Base-by-base conservation (phyloP, 2,888 invertebrate species). In the Siphonodentalium dalli region DNA sequence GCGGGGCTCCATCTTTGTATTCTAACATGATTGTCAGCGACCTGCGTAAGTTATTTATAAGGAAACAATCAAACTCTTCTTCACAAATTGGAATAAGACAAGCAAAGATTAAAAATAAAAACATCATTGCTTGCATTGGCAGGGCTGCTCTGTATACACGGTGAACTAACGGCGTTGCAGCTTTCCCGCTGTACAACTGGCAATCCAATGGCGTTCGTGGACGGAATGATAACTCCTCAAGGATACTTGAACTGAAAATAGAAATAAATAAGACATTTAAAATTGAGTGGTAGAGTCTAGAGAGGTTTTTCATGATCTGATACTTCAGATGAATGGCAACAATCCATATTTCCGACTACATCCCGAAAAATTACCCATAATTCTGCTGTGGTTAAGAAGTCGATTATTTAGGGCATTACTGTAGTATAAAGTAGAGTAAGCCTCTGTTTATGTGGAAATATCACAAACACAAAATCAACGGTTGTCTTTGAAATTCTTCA, bases 1-100 rank as follows among this genome's bases (percentile, higher is more conserved):
- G 96, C 54, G 96, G 97, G 42, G 94, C 93, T 62, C 96, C 95
- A 79, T 95, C 90, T 21, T 91, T 90, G 84, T 94, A 96, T 54
- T 90, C 87, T 68, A 96, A 85, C 83, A 93, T 90, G 35, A 96
- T 94, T 68, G 93, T 91, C 51, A 96, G 86, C 69, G 90, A 90
- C 68, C 89, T 86, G 20, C 90, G 89, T 72, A 92, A 88, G 69
- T 89, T 89, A 83, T 92, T 92, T 68, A 90, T 87, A 78, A 94
- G 87, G 82, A 90, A 89, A 81, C 93, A 91, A 61, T 88, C 88
- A 82, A 90, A 91, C 77, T 92, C 92, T 83, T 91, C 91, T 61
- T 83, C 83, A 63, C 90, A 88, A 82, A 91, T 89, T 5, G 94
- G 94, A 47, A 97, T 91, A 70, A 98, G 86, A 46, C 94, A 91